Evolutionary conservation across 2,888 invertebrate species (phyloP), one percentile per base, ranked within the genome.

Genomic region (Gibbula magus): DNA sequence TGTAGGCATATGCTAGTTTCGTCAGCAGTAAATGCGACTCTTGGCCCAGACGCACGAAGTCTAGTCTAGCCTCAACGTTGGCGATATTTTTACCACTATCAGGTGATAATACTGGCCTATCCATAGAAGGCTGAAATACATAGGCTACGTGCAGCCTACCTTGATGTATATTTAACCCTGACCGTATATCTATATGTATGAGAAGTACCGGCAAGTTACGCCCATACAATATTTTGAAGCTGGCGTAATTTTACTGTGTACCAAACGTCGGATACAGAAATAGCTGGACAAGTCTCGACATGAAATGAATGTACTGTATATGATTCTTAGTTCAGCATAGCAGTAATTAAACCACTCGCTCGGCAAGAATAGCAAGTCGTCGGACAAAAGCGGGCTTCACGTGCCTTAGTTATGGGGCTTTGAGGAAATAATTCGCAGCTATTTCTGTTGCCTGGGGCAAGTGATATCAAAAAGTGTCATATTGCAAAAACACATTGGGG

Each of bases 21-120:
- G 70, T 70, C 70, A 70, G 70, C 70, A 70, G n/a, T 35, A 35
- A 70, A 70, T 70, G 18, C n/a, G 70, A 20, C 20, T 16, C n/a
- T 20, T 0, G n/a, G n/a, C 32, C 32, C 70, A 35, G 32, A 39
- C 70, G 35, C 29, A 70, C 70, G 39, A 35, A 70, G 35, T 45
- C 45, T 10, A 4, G 45, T 45, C 45, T n/a, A n/a, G n/a, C n/a
- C 66, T 35, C 7, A 18, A 39, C 35, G 70, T 32, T 39, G 70
- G 70, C 70, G 39, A 20, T 70, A 70, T 70, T 35, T 70, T 70
- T 70, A 70, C 20, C 39, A 18, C 70, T 35, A 32, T 70, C 70
- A 70, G 70, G 70, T 39, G 70, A 70, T 70, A 29, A 35, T 32
- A 20, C 20, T 39, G 32, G 20, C 70, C 70, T 70, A 70, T 70